These are phyloP conservation scores for Fistularia tabacaria DNA, from an alignment of 2,797 vertebrate species.

Conservation along the genomic window DNA sequence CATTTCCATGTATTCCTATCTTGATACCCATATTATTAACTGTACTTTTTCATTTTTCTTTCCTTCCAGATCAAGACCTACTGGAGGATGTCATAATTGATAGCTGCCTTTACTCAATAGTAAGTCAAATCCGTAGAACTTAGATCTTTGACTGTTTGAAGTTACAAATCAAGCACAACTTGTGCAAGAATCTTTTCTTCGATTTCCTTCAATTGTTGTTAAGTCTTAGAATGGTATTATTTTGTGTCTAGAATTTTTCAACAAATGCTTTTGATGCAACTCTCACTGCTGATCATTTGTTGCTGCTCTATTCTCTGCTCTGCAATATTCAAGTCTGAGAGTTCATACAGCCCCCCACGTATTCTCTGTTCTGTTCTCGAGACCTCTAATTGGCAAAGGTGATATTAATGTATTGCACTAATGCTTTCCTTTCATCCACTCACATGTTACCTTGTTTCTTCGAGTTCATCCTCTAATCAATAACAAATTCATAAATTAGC, in stretches of 20 bases:
- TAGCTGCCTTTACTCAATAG: slow-evolving; percentile 78
- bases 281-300: slow-evolving; percentile 7
- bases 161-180: too few species aligned
- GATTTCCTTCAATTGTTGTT: too few species aligned
- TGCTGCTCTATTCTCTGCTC: not conserved
- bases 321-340: slow-evolving; percentile 28
- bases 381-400: slow-evolving; percentile 33
- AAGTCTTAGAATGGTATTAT: slow-evolving; percentile 1
- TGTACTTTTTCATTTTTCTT: slow-evolving; percentile 17
- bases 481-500: slow-evolving; percentile 40
- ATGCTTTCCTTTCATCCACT: slow-evolving; percentile 42
- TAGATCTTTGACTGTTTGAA: too few species aligned
- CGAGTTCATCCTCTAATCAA: slow-evolving; percentile 42
- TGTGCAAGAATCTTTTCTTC: too few species aligned
- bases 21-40: too few species aligned
- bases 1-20: too few species aligned
- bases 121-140: slow-evolving; percentile 66
- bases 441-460: slow-evolving; percentile 37
- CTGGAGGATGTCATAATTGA: slow-evolving; percentile 86
- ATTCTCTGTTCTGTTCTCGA: slow-evolving; percentile 33
- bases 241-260: slow-evolving; percentile 12
- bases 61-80: slow-evolving; percentile 83
- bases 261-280: slow-evolving; percentile 1
- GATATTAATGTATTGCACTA: slow-evolving; percentile 30
- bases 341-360: slow-evolving; percentile 3